phyloP scores from a whole-genome alignment of 2,888 invertebrate genomes.

The Esperia sulphurella region DNA sequence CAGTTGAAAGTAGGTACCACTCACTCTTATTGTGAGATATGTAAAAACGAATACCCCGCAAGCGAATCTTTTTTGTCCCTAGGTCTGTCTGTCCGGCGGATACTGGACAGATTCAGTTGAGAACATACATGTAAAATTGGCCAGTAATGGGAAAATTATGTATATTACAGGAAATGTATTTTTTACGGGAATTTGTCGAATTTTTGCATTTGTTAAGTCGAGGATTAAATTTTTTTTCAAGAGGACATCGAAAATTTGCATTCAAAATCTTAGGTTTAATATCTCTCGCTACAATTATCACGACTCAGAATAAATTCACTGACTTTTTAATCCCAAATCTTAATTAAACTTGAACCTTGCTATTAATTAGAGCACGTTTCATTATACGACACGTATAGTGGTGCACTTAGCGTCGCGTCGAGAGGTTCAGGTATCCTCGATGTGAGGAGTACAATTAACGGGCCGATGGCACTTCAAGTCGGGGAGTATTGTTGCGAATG shows the following conservation, averaged over 20 bases:
- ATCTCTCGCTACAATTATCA: no score
- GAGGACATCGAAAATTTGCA: background rate
- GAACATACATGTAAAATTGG: no score
- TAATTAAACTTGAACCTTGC: background rate
- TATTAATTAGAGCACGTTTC: background rate
- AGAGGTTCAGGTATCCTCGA: background rate
- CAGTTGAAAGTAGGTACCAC: no score
- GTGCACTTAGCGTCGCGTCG: background rate
- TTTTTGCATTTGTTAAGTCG: background rate
- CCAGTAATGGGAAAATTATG: no score
- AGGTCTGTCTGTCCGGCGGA: no score
- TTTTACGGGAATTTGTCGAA: background rate
- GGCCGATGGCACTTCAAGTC: background rate
- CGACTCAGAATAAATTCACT: no score
- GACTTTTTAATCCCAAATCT: background rate
- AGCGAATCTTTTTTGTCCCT: no score
- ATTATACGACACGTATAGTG: background rate
- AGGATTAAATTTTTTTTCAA: background rate
- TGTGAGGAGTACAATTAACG: background rate
- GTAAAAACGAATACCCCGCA: no score
- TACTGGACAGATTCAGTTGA: no score
- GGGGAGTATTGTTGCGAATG: background rate
- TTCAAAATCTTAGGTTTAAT: background rate
- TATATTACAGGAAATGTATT: no score
- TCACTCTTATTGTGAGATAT: no score